A percentile compares a stretch with the other conserved stretches of the same genome.
Evolutionary conservation across 2,797 vertebrate genomes (phyloP).

Genomic region (Microhierax caerulescens): DNA sequence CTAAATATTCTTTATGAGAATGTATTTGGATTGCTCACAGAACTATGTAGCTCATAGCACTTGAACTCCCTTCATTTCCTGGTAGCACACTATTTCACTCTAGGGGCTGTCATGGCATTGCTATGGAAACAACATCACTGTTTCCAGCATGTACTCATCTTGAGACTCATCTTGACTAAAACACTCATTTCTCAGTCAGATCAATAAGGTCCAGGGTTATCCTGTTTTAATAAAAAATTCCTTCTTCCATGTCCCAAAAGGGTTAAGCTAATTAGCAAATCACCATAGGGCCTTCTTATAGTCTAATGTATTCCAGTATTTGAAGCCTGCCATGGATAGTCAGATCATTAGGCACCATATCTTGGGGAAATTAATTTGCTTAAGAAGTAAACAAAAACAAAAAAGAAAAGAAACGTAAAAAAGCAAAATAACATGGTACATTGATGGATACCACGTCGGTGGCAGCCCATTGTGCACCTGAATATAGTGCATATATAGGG

Average conservation of each 20-base stretch:
- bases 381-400: not conserved
- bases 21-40: conserved; percentile 47
- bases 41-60: conserved; percentile 47
- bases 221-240: conserved; percentile 63
- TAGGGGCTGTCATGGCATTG: conserved; percentile 49
- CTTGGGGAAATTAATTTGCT: not conserved
- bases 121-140: conserved; percentile 60
- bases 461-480: not conserved
- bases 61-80: conserved; percentile 61
- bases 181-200: conserved; percentile 42
- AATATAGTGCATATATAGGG: not conserved
- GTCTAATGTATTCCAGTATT: conserved; percentile 14
- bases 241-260: not conserved
- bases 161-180: conserved; percentile 47
- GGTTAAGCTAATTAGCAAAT: conserved; percentile 57
- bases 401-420: not conserved
- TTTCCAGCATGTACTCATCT: conserved; percentile 39
- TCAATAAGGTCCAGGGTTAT: conserved; percentile 51
- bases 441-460: not conserved
- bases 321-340: not conserved
- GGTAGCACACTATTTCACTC: conserved; percentile 44
- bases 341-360: not conserved
- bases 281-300: conserved; percentile 19
- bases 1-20: conserved; percentile 65
- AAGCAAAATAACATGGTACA: not conserved